These are phyloP conservation scores for Pachypsylla venusta DNA, from an alignment of 1,140 invertebrate species.

Conservation along the genomic window DNA sequence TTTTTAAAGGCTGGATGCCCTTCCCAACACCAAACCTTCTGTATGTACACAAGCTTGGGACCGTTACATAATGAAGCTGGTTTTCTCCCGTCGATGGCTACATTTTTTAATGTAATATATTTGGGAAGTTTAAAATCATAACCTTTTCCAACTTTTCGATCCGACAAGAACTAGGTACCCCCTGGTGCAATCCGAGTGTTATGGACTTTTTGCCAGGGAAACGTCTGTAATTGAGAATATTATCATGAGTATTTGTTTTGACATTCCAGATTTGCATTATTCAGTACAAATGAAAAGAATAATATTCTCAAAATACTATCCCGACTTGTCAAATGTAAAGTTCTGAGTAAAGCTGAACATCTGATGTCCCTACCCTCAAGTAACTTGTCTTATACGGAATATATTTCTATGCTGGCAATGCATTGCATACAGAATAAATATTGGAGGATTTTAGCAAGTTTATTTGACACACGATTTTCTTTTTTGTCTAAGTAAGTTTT, in stretches of 20 bases:
- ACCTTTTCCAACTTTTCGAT: background rate
- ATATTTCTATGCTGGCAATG: background rate
- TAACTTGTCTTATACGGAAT: background rate
- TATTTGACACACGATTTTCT: background rate
- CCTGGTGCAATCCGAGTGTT: too few relatives aligned
- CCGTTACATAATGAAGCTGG: too few relatives aligned
- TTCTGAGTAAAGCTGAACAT: background rate
- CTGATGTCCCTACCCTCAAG: background rate
- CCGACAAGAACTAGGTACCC: too few relatives aligned
- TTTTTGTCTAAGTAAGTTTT: background rate
- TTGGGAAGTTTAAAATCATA: background rate
- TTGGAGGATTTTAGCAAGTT: background rate
- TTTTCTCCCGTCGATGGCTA: background rate
- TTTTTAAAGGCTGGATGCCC: too few relatives aligned
- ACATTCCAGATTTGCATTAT: background rate
- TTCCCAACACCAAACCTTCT: too few relatives aligned
- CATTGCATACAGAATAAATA: background rate
- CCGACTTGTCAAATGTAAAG: background rate
- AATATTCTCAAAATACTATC: background rate
- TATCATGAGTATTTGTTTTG: background rate
- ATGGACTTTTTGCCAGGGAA: too few relatives aligned
- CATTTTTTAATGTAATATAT: background rate
- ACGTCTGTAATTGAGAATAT: too few relatives aligned
- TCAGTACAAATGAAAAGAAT: background rate
- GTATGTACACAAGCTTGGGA: too few relatives aligned